phyloP scores from a whole-genome alignment of 2,797 vertebrate species.

The Trematomus bernacchii region DNA sequence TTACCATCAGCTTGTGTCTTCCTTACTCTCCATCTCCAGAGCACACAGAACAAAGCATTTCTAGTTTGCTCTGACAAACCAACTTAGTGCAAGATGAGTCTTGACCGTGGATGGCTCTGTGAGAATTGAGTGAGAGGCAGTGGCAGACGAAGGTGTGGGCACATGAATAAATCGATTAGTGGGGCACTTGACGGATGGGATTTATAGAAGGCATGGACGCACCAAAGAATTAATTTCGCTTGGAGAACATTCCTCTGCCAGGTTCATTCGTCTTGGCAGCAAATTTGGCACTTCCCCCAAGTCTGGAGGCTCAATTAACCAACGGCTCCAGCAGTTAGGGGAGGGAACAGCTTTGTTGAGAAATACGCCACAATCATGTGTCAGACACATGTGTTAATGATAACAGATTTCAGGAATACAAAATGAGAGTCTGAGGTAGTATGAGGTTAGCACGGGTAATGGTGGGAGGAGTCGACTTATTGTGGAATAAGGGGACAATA shows the following conservation, averaged over 20 bases:
- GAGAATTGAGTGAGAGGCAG: slow-evolving; percentile 56
- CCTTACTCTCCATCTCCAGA: slow-evolving; percentile 26
- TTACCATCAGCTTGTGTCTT: slow-evolving; percentile 37
- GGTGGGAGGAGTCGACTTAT: neutral
- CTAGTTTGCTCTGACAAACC: slow-evolving; percentile 48
- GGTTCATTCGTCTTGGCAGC: slow-evolving; percentile 80
- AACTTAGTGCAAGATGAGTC: slow-evolving; percentile 41
- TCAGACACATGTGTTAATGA: slow-evolving; percentile 67
- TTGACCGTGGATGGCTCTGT: slow-evolving; percentile 42
- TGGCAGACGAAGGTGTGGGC: slow-evolving; percentile 70
- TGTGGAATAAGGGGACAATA: neutral
- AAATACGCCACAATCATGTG: slow-evolving; percentile 52
- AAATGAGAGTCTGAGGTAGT: slow-evolving; percentile 23
- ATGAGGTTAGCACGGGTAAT: neutral
- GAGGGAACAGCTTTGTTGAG: slow-evolving; percentile 65
- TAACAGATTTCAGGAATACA: slow-evolving; percentile 61
- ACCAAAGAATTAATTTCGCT: slow-evolving; percentile 82
- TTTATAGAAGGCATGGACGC: slow-evolving; percentile 77
- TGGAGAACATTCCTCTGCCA: slow-evolving; percentile 68
- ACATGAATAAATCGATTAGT: slow-evolving; percentile 83
- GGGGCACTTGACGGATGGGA: slow-evolving; percentile 80
- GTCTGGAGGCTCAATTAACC: slow-evolving; percentile 81
- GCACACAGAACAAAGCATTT: slow-evolving; percentile 32
- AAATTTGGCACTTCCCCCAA: slow-evolving; percentile 76
- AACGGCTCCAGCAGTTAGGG: slow-evolving; percentile 57